Conservation (phyloP, 1,140 invertebrate species). For the Pogonomyrmex californicus region DNA sequence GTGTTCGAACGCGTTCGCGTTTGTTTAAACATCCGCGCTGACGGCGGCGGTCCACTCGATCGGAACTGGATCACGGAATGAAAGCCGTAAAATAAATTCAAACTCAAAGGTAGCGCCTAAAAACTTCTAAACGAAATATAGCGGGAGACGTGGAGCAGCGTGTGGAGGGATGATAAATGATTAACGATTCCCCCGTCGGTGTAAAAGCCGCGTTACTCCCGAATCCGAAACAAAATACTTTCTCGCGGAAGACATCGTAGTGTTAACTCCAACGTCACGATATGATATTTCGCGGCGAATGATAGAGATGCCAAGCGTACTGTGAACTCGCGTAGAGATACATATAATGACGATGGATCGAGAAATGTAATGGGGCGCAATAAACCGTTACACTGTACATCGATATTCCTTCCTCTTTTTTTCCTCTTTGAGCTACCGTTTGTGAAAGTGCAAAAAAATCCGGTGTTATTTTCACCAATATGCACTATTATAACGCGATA, state of each 20-base stretch:
- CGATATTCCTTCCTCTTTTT: constrained; percentile 5
- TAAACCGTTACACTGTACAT: constrained; percentile 27
- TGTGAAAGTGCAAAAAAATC: constrained; percentile 31
- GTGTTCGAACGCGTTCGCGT: not conserved
- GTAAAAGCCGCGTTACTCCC: constrained; percentile 20
- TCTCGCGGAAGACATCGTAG: constrained; percentile 47
- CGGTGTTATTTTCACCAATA: constrained; percentile 42
- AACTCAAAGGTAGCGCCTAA: constrained; percentile 26
- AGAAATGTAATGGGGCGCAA: constrained; percentile 55
- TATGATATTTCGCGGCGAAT: constrained; percentile 47
- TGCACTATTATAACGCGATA: constrained; percentile 21
- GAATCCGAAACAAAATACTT: not conserved
- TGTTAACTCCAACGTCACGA: constrained; percentile 52
- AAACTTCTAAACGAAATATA: constrained; percentile 36
- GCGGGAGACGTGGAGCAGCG: not conserved
- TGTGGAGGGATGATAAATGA: constrained; percentile 50
- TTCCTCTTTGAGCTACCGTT: not conserved
- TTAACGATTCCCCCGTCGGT: constrained; percentile 27
- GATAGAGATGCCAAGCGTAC: constrained; percentile 41
- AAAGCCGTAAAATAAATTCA: constrained; percentile 44
- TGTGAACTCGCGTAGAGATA: constrained; percentile 31
- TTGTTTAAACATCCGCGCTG: constrained; percentile 8
- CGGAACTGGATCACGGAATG: not conserved
- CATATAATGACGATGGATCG: constrained; percentile 59
- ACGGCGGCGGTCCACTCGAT: not conserved